Base-by-base conservation (phyloP, 2,888 invertebrate genomes). In the Tipula unca region DNA sequence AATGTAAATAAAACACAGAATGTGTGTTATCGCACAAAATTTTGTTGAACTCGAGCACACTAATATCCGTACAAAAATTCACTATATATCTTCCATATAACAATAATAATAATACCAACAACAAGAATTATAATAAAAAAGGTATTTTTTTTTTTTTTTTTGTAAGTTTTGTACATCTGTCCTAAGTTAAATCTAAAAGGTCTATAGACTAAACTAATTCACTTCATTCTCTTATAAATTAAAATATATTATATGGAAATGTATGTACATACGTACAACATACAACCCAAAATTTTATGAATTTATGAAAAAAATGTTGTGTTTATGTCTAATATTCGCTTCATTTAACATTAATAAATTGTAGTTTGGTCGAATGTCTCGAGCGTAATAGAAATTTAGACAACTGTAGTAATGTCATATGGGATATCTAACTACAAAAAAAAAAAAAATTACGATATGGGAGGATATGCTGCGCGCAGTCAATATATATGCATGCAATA, bases 141-240 rank as follows among this genome's bases (percentile, higher is more conserved):
- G 69, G 69, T 69, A 69, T n/a, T 48, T 48, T 69, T 25, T 48
- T 20, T 25, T 69, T 69, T 69, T 48, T 20, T 25, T 69, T 69
- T 69, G 69, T 69, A 69, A 69, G 69, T 69, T 69, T 69, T 69
- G 69, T 69, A 69, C 69, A 69, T 69, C 69, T 69, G 69, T 69
- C 69, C 69, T 69, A 69, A 69, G 69, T 69, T 69, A 69, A 69
- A 69, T 69, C 69, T 69, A 69, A 69, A 69, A 69, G 69, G 69
- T 69, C 69, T 69, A 69, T 69, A 69, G 69, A 69, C 69, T 69
- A 69, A 69, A 69, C 69, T 69, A 69, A 69, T 69, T 69, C 69
- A 69, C 69, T 69, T 69, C 25, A 20, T 69, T 69, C 69, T 69
- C 69, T 69, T 69, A 25, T 48, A 48, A 1, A 13, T 10, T 5